Percentiles rank a stretch among this genome's conserved stretches.
Conservation (phyloP, 1,140 invertebrate species). For the Calephelis virginiensis region DNA sequence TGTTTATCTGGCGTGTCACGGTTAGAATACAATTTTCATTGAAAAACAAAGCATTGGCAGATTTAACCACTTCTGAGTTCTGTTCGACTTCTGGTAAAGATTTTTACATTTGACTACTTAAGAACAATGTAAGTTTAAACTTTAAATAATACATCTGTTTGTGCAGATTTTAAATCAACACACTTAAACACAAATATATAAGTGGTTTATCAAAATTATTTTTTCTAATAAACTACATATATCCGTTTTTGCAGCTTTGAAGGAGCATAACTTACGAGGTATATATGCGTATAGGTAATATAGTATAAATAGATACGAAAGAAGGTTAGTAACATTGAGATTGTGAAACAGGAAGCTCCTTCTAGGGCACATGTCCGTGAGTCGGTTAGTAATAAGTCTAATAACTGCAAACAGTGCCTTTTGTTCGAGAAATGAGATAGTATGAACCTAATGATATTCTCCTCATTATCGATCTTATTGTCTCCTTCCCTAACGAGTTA, state of each 20-base stretch:
- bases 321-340: conserved; percentile 43
- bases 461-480: conserved; percentile 7
- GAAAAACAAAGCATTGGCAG: neutral
- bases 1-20: neutral
- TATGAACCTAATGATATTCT: neutral
- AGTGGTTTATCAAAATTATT: too few species aligned
- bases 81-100: too few species aligned
- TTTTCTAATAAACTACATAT: too few species aligned
- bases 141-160: too few species aligned
- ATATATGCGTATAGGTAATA: too few species aligned
- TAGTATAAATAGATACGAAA: neutral
- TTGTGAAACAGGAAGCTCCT: conserved; percentile 59
- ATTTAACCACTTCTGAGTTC: neutral
- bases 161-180: too few species aligned
- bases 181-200: too few species aligned
- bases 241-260: too few species aligned
- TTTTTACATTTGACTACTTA: too few species aligned
- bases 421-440: conserved; percentile 32
- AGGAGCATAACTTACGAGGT: too few species aligned
- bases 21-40: neutral
- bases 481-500: neutral
- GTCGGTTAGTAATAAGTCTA: conserved; percentile 43
- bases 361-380: conserved; percentile 52
- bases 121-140: too few species aligned
- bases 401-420: conserved; percentile 28